Evolutionary conservation across 2,888 invertebrate genomes (phyloP), one percentile per base, ranked within the genome.

Genomic region (Campopleginae sp.): DNA sequence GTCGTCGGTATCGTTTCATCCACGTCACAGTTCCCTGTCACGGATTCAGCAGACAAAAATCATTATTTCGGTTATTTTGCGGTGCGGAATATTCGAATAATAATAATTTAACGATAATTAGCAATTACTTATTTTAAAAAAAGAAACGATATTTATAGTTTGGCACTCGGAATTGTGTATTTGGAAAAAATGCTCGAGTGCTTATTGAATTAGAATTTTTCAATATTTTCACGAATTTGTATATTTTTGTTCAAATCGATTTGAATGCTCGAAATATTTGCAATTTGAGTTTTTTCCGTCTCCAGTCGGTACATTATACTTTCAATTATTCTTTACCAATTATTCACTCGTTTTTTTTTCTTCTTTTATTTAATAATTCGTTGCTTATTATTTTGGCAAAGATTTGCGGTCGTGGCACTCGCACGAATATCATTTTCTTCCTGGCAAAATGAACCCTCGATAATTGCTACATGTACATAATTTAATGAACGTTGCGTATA

Each of bases 31-130:
- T 7, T 51, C 38, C 38, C 23, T 14, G 54, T 51, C 23, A 38
- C 17, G 19, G 10, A 54, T 27, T 48, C 0, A 48, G 38, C 6
- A 31, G 8, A 54, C 19, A 54, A 58, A 46, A 31, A 68, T 23
- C 7, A 66, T 63, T 44, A 23, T 33, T 66, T 80, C 44, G 48
- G n/a, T 80, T 74, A 23, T 10, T 76, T 76, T 48, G 65, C 76
- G 65, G 44, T 76, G 76, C 48, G 48, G 65, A 76, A 65, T 76
- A 76, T 76, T 48, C 38, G 19, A 48, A 31, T 46, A 46, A 38
- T 38, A 38, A 61, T 76, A 51, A 80, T 80, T 80, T 72, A 48
- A 80, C 66, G 27, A 66, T 77, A 54, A 77, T 77, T 77, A 77
- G 48, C 51, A 17, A 58, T 71, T 71, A 58, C 61, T 71, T 79